Base-by-base conservation (phyloP, 2,888 invertebrate genomes). In the Macrosoma leucophasiata region DNA sequence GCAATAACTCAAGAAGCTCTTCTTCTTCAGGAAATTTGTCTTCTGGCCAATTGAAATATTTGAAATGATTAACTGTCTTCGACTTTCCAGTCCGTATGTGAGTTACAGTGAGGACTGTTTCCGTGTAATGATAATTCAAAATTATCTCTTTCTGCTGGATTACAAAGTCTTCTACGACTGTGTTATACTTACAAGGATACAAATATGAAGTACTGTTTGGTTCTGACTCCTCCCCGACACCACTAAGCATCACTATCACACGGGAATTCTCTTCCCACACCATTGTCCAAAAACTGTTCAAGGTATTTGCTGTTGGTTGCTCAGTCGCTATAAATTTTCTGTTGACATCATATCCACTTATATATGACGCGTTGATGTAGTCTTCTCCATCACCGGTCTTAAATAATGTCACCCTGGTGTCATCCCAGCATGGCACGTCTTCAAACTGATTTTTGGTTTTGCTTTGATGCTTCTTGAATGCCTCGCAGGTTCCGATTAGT, bases 251-350 rank as follows among this genome's bases (percentile, higher is more conserved):
- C 9, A 33, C 33, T 13, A 27, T 28, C 22, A 33, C 28, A 22
- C 33, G 33, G n/a, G 33, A 18, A 23, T 33, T 28, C 11, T 33
- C 33, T 21, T 33, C 11, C 27, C 27, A 33, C 15, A 33, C 14
- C 33, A 33, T 33, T 15, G 8, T 25, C 24, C 24, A 32, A 32
- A 32, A 32, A 32, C 19, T 17, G 9, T 32, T 13, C 19, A 25
- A 32, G 20, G 25, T 32, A 3, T 18, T 32, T 24, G 30, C 19
- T 12, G 25, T 18, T 12, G 32, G 32, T 32, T 32, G 9, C 11
- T 27, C n/a, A 15, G 27, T 27, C 18, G 27, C 27, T 8, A 27
- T 27, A 28, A 23, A 10, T 11, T 10, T 23, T 12, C 23, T 23
- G 11, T 23, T 3, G 6, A 23, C 11, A 10, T 23, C 23, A 23